Evolutionary conservation across 2,888 invertebrate genomes (phyloP), one percentile per base, ranked within the genome.

Genomic region (Neuroscelio doddi): DNA sequence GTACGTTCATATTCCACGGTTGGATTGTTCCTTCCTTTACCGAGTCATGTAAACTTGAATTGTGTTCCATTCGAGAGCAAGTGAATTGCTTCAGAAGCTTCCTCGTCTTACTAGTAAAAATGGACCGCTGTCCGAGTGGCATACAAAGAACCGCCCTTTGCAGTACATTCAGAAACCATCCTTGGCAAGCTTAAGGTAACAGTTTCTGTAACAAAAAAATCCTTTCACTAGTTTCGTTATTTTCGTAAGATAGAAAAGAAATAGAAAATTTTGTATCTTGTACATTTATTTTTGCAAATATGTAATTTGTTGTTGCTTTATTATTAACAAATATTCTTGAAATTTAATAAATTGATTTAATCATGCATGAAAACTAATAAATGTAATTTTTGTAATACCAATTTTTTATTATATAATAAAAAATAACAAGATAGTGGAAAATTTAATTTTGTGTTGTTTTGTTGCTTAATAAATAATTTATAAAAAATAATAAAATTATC

Each of bases 1-100:
- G 49, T 56, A 44, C 51, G 55, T 64, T 50, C 53, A 50, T 68
- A 59, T 57, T 64, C 51, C 49, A 61, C 39, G 14, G 29, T 50
- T 38, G 34, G 51, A 58, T 57, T 57, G 53, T 57, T 57, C 29
- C 38, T 41, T 8, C 56, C 39, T 52, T 55, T 32, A 34, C 29
- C 15, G 42, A 52, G 17, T 58, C 47, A 12, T 39, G 45, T 34
- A 42, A 47, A 63, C 45, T 58, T 44, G 34, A 53, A 49, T 15
- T 26, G 27, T 10, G 27, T 14, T 7, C 12, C 15, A 29, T 21
- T 53, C 44, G 24, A 32, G 53, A 53, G 24, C 49, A 10, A 47
- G 26, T 46, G 57, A 46, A 56, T 56, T 49, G 53, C 17, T 49
- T 30, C 24, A 62, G 34, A 55, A 38, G 45, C 50, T 55, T 44